Base-by-base conservation (phyloP, 1,140 invertebrate species). In the Sarcophaga bullata region DNA sequence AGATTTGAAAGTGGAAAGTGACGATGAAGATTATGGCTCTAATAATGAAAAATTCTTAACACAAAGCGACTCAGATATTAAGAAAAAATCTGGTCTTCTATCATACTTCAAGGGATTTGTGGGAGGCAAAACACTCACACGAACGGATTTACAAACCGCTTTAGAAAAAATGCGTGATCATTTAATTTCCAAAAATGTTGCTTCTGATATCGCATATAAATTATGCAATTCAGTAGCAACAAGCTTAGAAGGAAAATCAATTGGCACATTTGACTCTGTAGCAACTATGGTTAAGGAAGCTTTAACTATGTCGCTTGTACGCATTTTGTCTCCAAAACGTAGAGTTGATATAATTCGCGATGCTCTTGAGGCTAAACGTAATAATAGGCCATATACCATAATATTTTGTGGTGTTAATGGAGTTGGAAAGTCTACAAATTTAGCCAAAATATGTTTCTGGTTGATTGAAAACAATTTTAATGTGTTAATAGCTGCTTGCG, bases 361-460 rank as follows among this genome's bases (percentile, higher is more conserved):
- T 90, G 97, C 98, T 19, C 91, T 98, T 84, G 97, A 99, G 86
- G 95, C 97, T 4, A 95, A 96, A 86, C 93, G 94, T 80, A 92
- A 94, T 84, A 91, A 92, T 0, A 92, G 94, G n/a, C 98, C 99
- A 0, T 99, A 98, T 90, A 95, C 97, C 2, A 97, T 99, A 92
- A 94, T 97, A 0, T 99, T 99, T 90, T 99, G 99, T 92, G 99
- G 99, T 75, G 99, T 99, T 0, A 99, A 99, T 91, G 99, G 99
- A 68, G 99, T 99, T 4, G 99, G 99, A 75, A 99, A 99, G 89
- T 99, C 98, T 0, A 99, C 99, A 3, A 99, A 99, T 92, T 91
- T 99, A 54, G 98, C 99, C 3, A 99, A 99, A 94, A 99, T 99
- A 82, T 98, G 97, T 88, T 99, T 99, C 90, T 99, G 99, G 99